Evolutionary conservation across 2,797 vertebrate species (phyloP).

Genomic region (Urosaurus nigricauda): DNA sequence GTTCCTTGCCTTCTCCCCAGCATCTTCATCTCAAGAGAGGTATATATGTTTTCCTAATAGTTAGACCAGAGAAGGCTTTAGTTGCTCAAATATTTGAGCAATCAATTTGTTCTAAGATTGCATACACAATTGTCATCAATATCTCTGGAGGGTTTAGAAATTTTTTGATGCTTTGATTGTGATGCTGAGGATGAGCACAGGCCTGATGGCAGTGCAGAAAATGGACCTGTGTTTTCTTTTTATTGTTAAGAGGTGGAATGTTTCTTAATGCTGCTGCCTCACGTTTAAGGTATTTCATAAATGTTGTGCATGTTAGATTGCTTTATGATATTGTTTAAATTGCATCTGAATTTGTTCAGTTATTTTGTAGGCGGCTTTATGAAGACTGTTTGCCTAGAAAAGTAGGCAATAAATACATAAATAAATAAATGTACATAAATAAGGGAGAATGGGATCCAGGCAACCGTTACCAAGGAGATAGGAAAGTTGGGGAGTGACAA

Average conservation of each 20-base stretch:
- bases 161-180: not conserved
- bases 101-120: not conserved
- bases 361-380: not conserved
- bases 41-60: not conserved
- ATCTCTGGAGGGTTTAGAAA: not conserved
- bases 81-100: no score
- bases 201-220: not conserved
- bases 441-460: not conserved
- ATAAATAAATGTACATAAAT: slow-evolving; percentile 29
- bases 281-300: not conserved
- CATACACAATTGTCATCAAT: not conserved
- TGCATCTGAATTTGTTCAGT: not conserved
- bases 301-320: not conserved
- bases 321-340: not conserved
- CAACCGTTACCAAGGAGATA: slow-evolving; percentile 8
- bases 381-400: not conserved
- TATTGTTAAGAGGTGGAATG: not conserved
- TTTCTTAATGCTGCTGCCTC: not conserved
- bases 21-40: not conserved
- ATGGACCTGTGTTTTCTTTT: not conserved
- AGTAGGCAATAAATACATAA: slow-evolving; percentile 18
- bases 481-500: not conserved
- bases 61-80: not conserved
- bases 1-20: not conserved
- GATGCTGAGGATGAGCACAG: no score